Conservation (phyloP, 2,113 vertebrate genomes). For the Polypterus bichir region DNA sequence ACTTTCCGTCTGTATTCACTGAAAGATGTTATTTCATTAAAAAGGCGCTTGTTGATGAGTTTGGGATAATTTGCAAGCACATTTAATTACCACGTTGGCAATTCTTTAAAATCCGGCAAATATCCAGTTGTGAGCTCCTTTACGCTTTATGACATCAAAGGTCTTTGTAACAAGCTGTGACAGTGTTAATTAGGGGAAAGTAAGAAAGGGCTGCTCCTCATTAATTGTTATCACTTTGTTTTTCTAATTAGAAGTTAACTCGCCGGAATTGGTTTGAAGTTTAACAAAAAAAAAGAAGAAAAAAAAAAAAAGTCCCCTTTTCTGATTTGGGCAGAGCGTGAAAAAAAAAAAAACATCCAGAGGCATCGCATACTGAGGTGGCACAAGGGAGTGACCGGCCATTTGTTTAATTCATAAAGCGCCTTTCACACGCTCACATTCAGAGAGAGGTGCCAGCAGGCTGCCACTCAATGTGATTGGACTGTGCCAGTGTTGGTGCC, state of each 20-base stretch:
- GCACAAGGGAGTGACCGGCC: too few species aligned
- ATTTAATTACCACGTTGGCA: slow-evolving; percentile 48
- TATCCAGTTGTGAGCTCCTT: slow-evolving; percentile 1
- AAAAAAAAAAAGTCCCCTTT: too few species aligned
- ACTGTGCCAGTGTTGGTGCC: too few species aligned
- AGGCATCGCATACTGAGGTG: too few species aligned
- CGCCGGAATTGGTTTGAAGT: slow-evolving; percentile 2
- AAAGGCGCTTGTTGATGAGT: slow-evolving; percentile 54
- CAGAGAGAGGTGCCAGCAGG: too few species aligned
- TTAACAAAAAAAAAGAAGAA: not conserved
- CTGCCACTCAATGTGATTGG: too few species aligned
- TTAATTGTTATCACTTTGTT: slow-evolving; percentile 24
- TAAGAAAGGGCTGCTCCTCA: slow-evolving; percentile 21
- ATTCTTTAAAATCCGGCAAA: slow-evolving; percentile 21
- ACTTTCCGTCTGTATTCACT: slow-evolving; percentile 50
- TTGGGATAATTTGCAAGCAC: slow-evolving; percentile 45
- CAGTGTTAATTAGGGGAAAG: slow-evolving; percentile 20
- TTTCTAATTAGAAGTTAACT: slow-evolving; percentile 21
- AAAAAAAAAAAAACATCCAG: too few species aligned
- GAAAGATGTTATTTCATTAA: slow-evolving; percentile 65
- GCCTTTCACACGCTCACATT: too few species aligned
- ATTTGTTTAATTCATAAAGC: too few species aligned
- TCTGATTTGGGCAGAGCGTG: too few species aligned
- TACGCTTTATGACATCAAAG: not conserved
- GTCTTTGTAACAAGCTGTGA: not conserved